Evolutionary conservation across 2,797 vertebrate genomes (phyloP), one percentile per base, ranked within the genome.

Genomic region (Craterocephalus amniculus): DNA sequence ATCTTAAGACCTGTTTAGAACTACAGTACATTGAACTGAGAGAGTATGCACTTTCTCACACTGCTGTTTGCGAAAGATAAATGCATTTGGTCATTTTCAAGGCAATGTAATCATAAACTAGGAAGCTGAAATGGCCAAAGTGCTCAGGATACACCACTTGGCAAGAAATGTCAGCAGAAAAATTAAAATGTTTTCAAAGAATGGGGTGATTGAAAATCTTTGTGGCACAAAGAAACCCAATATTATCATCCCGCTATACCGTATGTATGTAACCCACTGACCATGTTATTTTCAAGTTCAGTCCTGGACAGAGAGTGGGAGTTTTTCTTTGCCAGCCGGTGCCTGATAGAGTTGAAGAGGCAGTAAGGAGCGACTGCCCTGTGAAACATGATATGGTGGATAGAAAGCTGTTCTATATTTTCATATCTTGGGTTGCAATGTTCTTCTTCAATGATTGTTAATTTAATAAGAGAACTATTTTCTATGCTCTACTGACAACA

Each of bases 271-370:
- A 83, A 79, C 74, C 85, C 73, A 61, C 20, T 79, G 78, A 74
- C 72, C 63, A 27, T 72, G 80, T 73, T 88, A 88, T 85, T 87
- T 88, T 86, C 83, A 86, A 83, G 78, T 81, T 87, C 75, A 83
- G 56, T 87, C 76, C 74, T 88, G 87, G 85, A 88, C 81, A 83
- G 72, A 83, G 68, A 81, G 87, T 92, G 84, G 90, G 90, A 89
- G 89, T 84, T 81, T 35, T 70, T 84, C 83, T 80, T 83, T 83
- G 79, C 83, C 84, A 83, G 74, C 81, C 74, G 86, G 79, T 64
- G 81, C 74, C 83, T 80, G 83, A 64, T 78, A 81, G 63, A 86
- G 80, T 78, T 90, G 79, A 88, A 86, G 85, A 86, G 77, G 84
- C 88, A 87, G 86, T 70, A 83, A 84, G 83, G 78, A 83, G 80